phyloP scores from a whole-genome alignment of 2,113 vertebrate species.

The Clupea harengus region DNA sequence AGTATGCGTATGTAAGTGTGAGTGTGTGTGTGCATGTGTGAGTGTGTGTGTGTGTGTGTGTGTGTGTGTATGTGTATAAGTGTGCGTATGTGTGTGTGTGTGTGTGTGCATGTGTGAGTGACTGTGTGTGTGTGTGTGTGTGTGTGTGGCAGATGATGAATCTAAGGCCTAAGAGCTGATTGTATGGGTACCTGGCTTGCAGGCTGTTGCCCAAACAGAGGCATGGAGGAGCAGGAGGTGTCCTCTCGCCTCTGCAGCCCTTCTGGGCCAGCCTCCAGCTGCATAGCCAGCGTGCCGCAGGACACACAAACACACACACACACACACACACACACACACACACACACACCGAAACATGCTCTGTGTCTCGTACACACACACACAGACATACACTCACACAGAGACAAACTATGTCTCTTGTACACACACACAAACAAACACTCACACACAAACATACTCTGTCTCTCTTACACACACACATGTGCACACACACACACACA shows the following conservation, averaged over 20 bases:
- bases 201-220: constrained; percentile 62
- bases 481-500: background rate
- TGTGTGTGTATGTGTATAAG: background rate
- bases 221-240: constrained; percentile 59
- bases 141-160: constrained; percentile 50
- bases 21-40: background rate
- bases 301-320: constrained; percentile 11
- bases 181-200: constrained; percentile 38
- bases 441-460: background rate
- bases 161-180: constrained; percentile 55
- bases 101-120: background rate
- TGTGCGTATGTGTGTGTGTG: background rate
- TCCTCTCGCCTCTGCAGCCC: constrained; percentile 31
- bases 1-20: background rate
- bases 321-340: constrained; percentile 6
- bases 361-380: background rate
- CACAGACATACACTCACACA: background rate
- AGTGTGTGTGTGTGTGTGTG: no score
- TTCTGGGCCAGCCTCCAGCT: constrained; percentile 27
- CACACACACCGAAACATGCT: background rate
- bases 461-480: background rate
- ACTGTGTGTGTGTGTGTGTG: no score
- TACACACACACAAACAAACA: background rate
- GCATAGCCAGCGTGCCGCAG: constrained; percentile 58
- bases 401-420: no score